Evolutionary conservation across 1,140 invertebrate species (phyloP), one percentile per base, ranked within the genome.

Genomic region (Carposina sasakii): DNA sequence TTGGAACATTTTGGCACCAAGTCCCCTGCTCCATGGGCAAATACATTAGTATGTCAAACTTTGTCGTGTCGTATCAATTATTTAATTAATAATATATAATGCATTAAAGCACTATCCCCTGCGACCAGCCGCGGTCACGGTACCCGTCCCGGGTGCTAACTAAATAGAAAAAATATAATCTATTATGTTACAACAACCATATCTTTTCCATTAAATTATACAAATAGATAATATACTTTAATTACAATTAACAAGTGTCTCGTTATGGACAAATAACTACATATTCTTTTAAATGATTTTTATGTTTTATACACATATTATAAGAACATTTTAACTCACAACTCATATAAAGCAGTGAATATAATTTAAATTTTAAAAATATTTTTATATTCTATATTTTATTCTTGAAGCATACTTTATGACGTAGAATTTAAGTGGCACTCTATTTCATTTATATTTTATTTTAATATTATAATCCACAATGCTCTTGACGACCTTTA

Each of bases 151-250:
- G 28, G 47, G n/a, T n/a, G 12, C 51, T 43, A 58, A 72, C 50
- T 52, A 31, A 65, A 64, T 69, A 62, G 33, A 66, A 70, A 72
- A 69, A 64, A 73, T 73, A 73, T 71, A 71, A 61, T 64, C 69
- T 48, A 60, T 63, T 58, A 63, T 34, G 49, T 52, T 48, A 67
- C 60, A 67, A 70, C 67, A 68, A 66, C 54, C 57, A 59, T 67
- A 59, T 48, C 47, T 42, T 31, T 28, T 47, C 22, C 49, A 49
- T 45, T 16, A 17, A 45, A 50, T 22, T 28, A 45, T 59, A 36
- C 52, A 47, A 37, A 30, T 48, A 30, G 23, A 34, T 56, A 50
- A 51, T 57, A 58, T 58, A 51, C 50, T 42, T 64, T 53, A 28
- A n/a, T 44, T 54, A 45, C 26, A 34, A 44, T 28, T 57, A 67